Evolutionary conservation across 2,113 vertebrate genomes (phyloP).

Genomic region (Cyprinodon brontotheroides): DNA sequence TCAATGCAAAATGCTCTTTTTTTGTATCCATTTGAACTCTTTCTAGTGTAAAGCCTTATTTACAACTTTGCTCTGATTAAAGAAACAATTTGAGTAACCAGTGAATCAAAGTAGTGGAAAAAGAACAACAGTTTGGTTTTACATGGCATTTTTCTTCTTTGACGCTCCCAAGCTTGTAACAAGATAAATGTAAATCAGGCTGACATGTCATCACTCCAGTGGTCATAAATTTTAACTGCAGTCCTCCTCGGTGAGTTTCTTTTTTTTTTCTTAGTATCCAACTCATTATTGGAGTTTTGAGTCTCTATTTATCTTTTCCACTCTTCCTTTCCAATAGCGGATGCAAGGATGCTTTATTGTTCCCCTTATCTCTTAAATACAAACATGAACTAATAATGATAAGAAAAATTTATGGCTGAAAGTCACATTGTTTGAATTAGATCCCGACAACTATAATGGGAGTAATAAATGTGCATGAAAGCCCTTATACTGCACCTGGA

Average conservation of each 20-base stretch:
- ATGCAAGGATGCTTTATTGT: neutral
- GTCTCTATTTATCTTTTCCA: neutral
- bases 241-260: neutral
- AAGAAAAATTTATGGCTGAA: neutral
- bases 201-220: neutral
- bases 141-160: neutral
- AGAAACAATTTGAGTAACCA: neutral
- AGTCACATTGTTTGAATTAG: constrained; percentile 30
- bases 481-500: constrained; percentile 18
- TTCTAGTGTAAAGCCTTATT: neutral
- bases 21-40: neutral
- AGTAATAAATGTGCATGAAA: constrained; percentile 21
- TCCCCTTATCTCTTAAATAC: neutral
- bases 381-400: neutral
- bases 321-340: neutral
- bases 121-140: constrained; percentile 12
- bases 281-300: neutral
- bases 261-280: neutral
- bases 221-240: neutral
- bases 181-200: constrained; percentile 6
- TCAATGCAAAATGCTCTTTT: neutral
- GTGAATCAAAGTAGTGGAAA: neutral
- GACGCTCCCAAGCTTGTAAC: constrained; percentile 1
- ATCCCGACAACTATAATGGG: constrained; percentile 30
- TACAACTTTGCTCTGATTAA: neutral